Percentiles rank a stretch among this genome's conserved stretches.
Evolutionary conservation across 2,113 vertebrate genomes (phyloP).

Genomic region (Brienomyrus longianalis): DNA sequence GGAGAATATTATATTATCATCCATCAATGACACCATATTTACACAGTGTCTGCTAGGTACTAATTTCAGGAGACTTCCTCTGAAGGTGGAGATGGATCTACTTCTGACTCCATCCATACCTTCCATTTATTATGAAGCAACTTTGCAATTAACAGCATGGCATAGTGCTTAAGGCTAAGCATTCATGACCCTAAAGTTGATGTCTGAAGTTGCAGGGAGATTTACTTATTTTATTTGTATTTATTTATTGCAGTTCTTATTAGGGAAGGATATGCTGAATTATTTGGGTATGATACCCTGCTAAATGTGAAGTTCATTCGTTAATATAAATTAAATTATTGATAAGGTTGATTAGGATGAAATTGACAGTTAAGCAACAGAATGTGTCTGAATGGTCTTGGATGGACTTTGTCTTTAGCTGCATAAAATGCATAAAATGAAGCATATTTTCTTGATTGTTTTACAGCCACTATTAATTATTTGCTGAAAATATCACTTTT

Average conservation of each 20-base stretch:
- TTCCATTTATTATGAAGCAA: slow-evolving; percentile 44
- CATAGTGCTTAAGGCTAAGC: not conserved
- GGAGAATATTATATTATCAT: not conserved
- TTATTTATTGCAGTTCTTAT: not conserved
- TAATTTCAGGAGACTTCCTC: not conserved
- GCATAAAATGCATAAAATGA: not conserved
- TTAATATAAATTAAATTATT: not conserved
- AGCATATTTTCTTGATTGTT: not conserved
- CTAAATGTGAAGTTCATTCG: not conserved
- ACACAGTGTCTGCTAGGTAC: not conserved
- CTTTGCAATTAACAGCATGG: not conserved
- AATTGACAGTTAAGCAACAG: not conserved
- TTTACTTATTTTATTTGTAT: not conserved
- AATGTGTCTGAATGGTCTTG: no score
- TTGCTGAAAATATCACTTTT: no score
- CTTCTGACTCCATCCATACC: slow-evolving; percentile 52
- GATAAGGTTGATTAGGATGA: no score
- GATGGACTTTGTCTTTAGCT: no score
- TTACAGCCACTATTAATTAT: no score
- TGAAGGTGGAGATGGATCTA: not conserved
- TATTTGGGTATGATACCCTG: not conserved
- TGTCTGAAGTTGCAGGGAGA: slow-evolving; percentile 22
- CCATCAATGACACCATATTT: not conserved
- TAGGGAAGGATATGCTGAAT: not conserved
- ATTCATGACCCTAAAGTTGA: not conserved